These are phyloP conservation scores for Microctonus aethiopoides DNA, from an alignment of 2,888 invertebrate genomes.

Conservation along the genomic window DNA sequence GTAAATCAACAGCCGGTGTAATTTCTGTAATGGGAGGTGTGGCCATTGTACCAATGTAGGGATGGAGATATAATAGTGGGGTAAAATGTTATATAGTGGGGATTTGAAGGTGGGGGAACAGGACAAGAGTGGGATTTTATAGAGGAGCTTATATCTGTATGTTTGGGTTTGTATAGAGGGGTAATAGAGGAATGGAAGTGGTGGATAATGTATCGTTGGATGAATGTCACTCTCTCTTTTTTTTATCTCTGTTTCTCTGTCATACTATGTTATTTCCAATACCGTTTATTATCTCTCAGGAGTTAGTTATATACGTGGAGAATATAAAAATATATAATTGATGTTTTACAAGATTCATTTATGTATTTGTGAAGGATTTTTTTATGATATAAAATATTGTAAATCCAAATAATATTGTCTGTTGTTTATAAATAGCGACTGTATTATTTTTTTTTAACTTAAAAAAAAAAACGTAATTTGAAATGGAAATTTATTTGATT, in stretches of 20 bases:
- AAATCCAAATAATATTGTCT: too few species aligned
- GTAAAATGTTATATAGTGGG: slow-evolving; percentile 40
- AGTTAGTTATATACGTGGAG: neutral
- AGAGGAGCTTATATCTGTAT: neutral
- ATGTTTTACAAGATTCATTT: too few species aligned
- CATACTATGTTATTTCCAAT: neutral
- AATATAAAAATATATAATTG: neutral
- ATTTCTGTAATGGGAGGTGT: slow-evolving; percentile 68
- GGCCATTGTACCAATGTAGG: slow-evolving; percentile 59
- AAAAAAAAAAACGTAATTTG: too few species aligned
- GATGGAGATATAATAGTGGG: slow-evolving; percentile 46
- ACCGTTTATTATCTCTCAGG: neutral
- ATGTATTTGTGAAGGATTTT: too few species aligned
- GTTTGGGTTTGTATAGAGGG: neutral
- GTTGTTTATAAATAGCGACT: too few species aligned
- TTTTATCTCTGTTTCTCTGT: neutral
- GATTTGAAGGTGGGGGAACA: slow-evolving; percentile 38
- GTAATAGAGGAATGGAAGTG: slow-evolving; percentile 28
- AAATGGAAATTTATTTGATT: too few species aligned
- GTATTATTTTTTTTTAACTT: too few species aligned
- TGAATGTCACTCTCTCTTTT: neutral
- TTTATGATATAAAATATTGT: too few species aligned
- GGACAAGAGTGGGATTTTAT: slow-evolving; percentile 2
- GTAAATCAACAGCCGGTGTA: slow-evolving; percentile 67
- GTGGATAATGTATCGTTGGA: slow-evolving; percentile 29